These are phyloP conservation scores for Brachionichthys hirsutus DNA, from an alignment of 2,113 vertebrate genomes.

Conservation along the genomic window DNA sequence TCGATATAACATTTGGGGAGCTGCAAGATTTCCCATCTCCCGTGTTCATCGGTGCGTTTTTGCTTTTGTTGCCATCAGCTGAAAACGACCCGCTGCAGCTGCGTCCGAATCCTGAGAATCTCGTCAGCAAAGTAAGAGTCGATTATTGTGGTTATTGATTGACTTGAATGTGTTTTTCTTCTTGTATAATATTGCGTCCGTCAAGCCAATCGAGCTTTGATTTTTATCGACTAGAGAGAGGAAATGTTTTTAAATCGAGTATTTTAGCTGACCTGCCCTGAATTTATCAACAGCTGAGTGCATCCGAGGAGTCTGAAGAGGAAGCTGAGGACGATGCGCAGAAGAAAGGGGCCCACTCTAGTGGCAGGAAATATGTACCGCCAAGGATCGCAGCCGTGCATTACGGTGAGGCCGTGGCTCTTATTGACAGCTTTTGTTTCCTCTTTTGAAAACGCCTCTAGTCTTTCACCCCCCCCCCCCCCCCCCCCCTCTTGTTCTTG, in stretches of 20 bases:
- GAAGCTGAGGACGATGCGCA: conserved; percentile 52
- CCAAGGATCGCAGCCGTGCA: conserved; percentile 87
- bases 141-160: neutral
- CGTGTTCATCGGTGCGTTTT: neutral
- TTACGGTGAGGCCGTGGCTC: conserved; percentile 76
- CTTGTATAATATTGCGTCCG: neutral
- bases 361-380: conserved; percentile 82
- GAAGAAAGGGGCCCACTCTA: conserved; percentile 62
- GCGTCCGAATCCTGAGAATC: conserved; percentile 86
- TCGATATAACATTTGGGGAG: too few species aligned
- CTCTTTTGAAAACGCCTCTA: neutral
- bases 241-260: neutral
- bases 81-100: conserved; percentile 87
- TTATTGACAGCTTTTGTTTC: neutral
- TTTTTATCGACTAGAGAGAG: too few species aligned
- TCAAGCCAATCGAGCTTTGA: neutral
- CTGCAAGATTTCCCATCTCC: too few species aligned
- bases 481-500: too few species aligned
- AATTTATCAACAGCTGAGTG: conserved; percentile 61
- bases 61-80: conserved; percentile 62
- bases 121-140: conserved; percentile 85
- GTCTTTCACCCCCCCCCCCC: too few species aligned
- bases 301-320: conserved; percentile 78
- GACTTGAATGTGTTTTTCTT: neutral
- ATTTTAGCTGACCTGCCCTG: neutral